These are phyloP conservation scores for Desoria tigrina DNA, from an alignment of 2,888 invertebrate genomes.

Conservation along the genomic window DNA sequence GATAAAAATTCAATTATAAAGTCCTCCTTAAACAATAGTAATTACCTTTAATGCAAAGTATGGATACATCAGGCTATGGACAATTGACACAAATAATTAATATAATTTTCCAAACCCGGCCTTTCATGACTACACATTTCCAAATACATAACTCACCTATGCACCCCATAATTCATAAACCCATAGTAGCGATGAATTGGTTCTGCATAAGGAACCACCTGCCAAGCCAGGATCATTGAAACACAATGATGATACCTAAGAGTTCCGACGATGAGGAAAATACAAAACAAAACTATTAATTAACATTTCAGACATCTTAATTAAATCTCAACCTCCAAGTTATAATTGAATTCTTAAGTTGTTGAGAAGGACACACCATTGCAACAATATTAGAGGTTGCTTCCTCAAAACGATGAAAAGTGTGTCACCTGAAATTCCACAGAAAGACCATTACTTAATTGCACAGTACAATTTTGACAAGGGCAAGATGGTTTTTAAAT, in stretches of 20 bases:
- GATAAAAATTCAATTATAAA: not conserved
- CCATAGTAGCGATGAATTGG: slow-evolving; percentile 89
- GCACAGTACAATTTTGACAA: no score
- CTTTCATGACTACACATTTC: no score
- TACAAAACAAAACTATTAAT: no score
- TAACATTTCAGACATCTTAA: no score
- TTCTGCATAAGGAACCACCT: slow-evolving; percentile 86
- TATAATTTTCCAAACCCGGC: no score
- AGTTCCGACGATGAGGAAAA: no score
- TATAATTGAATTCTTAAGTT: no score
- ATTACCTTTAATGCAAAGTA: slow-evolving; percentile 72
- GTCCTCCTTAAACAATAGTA: no score
- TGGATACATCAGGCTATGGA: slow-evolving; percentile 78
- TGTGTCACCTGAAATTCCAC: slow-evolving; percentile 29
- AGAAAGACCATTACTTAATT: no score
- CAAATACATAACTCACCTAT: slow-evolving; percentile 56
- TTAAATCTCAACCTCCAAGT: no score
- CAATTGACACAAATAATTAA: no score
- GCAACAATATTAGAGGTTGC: slow-evolving; percentile 88
- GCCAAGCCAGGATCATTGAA: slow-evolving; percentile 82
- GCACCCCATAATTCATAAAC: slow-evolving; percentile 93
- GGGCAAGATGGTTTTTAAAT: no score
- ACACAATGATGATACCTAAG: slow-evolving; percentile 15
- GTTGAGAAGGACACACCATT: slow-evolving; percentile 62
- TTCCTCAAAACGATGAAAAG: slow-evolving; percentile 85